phyloP scores from a whole-genome alignment of 2,113 vertebrate species.

The Glareola pratincola region DNA sequence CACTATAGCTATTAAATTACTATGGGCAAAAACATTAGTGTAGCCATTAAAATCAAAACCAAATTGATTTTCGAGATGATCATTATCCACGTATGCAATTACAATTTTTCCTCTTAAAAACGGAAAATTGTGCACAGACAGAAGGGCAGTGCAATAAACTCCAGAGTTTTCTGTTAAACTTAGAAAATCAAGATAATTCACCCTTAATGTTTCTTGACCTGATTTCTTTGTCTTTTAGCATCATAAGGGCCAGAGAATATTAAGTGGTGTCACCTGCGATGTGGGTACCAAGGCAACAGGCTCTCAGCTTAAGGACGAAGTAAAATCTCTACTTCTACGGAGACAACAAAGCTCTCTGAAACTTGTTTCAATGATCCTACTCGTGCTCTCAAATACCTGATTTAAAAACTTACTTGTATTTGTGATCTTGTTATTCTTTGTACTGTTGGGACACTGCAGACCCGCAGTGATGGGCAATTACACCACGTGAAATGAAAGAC shows the following conservation, averaged over 20 bases:
- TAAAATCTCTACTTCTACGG: background rate
- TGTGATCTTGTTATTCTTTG: background rate
- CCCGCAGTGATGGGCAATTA: background rate
- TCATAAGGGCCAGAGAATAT: background rate
- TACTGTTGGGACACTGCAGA: background rate
- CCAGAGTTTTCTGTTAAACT: background rate
- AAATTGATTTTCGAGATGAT: background rate
- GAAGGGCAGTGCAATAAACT: background rate
- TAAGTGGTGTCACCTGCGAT: background rate
- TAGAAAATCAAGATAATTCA: background rate
- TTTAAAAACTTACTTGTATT: background rate
- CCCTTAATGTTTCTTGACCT: background rate
- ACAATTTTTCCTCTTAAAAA: constrained; percentile 15
- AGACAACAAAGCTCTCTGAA: background rate
- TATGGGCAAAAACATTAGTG: background rate
- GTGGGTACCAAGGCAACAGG: background rate
- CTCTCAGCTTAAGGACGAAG: background rate
- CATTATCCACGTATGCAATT: background rate
- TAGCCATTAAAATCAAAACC: constrained; percentile 20
- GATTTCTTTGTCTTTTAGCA: background rate
- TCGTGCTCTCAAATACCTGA: background rate
- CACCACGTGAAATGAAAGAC: accelerated
- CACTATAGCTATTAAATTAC: constrained; percentile 11
- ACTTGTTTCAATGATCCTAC: background rate
- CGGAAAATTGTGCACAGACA: background rate